Conservation (phyloP, 2,888 invertebrate species). For the Clistopyga incitator region DNA sequence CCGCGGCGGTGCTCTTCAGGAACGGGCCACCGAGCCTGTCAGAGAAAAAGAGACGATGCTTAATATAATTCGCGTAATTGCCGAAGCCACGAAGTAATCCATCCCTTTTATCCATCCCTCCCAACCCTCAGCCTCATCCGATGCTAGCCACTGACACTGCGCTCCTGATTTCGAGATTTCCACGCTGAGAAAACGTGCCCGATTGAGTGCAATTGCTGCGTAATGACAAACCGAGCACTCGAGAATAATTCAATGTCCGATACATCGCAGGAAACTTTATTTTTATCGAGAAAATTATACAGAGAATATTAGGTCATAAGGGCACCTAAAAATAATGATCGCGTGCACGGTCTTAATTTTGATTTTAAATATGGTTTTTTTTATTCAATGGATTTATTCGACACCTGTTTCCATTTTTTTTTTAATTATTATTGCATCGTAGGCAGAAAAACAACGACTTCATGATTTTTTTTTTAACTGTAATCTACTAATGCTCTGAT, state of each 20-base stretch:
- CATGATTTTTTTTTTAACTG: too few relatives aligned
- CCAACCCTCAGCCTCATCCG: background rate
- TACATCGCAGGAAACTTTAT: too few relatives aligned
- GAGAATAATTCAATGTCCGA: background rate
- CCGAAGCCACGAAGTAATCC: constrained; percentile 64
- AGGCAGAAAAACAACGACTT: too few relatives aligned
- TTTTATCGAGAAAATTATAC: too few relatives aligned
- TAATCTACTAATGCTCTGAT: too few relatives aligned
- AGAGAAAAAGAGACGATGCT: constrained; percentile 66
- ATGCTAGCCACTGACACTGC: background rate
- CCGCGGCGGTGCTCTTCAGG: constrained; percentile 29
- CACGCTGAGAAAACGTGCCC: background rate
- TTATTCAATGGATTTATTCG: too few relatives aligned
- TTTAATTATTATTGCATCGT: too few relatives aligned
- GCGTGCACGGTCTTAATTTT: too few relatives aligned
- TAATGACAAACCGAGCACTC: background rate
- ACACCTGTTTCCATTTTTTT: too few relatives aligned
- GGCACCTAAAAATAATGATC: too few relatives aligned
- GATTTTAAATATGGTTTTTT: too few relatives aligned
- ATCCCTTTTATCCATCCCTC: constrained; percentile 29
- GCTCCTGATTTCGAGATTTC: background rate
- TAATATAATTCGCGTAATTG: constrained; percentile 77
- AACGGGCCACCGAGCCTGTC: constrained; percentile 26
- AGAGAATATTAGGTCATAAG: too few relatives aligned
- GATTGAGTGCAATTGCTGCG: background rate